Evolutionary conservation across 2,888 invertebrate genomes (phyloP).

Genomic region (Spisula solida): DNA sequence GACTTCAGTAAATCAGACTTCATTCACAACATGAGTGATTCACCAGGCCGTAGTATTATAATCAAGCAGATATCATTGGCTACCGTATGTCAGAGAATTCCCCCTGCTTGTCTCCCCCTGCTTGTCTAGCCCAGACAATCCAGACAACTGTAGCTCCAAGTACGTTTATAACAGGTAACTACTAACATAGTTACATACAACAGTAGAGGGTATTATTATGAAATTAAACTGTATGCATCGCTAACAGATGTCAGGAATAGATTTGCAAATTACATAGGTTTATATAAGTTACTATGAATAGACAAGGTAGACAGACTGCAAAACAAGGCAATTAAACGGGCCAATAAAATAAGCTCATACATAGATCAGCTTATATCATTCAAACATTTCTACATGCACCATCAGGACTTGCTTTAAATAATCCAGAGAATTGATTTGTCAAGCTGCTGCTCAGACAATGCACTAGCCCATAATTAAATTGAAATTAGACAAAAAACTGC

Average conservation of each 20-base stretch:
- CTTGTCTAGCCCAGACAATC: constrained; percentile 13
- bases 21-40: constrained; percentile 24
- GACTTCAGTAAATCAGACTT: constrained; percentile 12
- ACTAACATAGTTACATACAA: too few species aligned
- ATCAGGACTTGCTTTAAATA: background rate
- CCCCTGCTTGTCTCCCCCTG: background rate
- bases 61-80: background rate
- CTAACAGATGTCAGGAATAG: background rate
- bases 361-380: background rate
- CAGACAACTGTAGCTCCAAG: background rate
- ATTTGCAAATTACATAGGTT: background rate
- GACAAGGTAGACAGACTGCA: background rate
- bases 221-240: constrained; percentile 8
- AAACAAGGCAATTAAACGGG: background rate
- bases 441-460: too few species aligned
- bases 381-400: background rate
- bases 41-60: background rate
- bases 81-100: background rate
- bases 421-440: background rate
- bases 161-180: constrained; percentile 3
- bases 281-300: background rate
- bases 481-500: too few species aligned
- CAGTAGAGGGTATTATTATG: background rate
- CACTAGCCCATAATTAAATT: too few species aligned
- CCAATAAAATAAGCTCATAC: background rate